Base-by-base conservation (phyloP, 1,140 invertebrate genomes). In the Sitobion miscanthi region DNA sequence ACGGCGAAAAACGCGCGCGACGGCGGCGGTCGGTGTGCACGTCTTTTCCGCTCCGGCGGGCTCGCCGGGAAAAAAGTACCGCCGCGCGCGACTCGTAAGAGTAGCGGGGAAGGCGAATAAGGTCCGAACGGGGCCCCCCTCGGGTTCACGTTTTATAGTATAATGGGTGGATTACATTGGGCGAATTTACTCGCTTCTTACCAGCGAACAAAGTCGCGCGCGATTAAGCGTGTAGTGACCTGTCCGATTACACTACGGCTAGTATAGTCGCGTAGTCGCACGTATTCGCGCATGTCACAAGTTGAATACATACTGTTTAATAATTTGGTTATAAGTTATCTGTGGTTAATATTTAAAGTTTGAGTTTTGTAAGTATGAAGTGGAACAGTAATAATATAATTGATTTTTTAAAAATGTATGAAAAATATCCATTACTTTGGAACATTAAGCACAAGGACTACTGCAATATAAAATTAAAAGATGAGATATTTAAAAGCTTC, bases 391-490 rank as follows among this genome's bases (percentile, higher is more conserved):
- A 38, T 82, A 82, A 82, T 35, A 82, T 82, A 20, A 35, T 85
- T 85, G 82, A 85, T 20, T 85, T 85, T 85, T 38, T 38, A 23
- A 52, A 88, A 88, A 88, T 54, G n/a, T 88, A 88, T n/a, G 86
- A 88, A 88, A 17, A 88, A 25, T 89, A 89, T 57, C 87, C 52
- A 89, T 89, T 89, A 54, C 87, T 89, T 38, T 89, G 87, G 52
- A 52, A 88, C 47, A 88, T 88, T 52, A 88, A 88, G 47, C 86
- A 88, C 47, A 88, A 52, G 20, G 86, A 88, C 47, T 88, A 88
- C 47, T 88, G n/a, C 30, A 88, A 88, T 47, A 88, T 88, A 88
- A 88, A 88, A 7, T 87, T 88, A 52, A 88, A 88, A 88, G 86
- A 88, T 35, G 86, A 88, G 52, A 88, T 35, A 52, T 88, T 88